These are phyloP conservation scores for Bedellia somnulentella DNA, from an alignment of 2,888 invertebrate genomes.

Conservation along the genomic window DNA sequence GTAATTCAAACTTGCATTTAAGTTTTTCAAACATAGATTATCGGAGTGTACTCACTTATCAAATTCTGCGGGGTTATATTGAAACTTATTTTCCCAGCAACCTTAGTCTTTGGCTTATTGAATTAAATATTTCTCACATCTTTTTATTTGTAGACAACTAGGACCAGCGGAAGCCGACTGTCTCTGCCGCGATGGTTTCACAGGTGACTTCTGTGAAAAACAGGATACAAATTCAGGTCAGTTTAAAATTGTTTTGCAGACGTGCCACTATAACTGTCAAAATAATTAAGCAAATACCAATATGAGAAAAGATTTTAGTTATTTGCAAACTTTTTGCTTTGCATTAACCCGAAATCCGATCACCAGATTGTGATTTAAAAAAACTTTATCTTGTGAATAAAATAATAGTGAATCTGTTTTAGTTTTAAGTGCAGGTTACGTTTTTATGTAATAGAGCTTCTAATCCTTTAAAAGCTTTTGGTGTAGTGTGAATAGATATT, in stretches of 20 bases:
- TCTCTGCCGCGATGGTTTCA: slow-evolving; percentile 67
- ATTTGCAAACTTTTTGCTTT: neutral
- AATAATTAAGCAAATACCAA: neutral
- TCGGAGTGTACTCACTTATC: too few relatives aligned
- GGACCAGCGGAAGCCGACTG: slow-evolving; percentile 76
- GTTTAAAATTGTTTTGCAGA: too few relatives aligned
- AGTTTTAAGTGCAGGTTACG: too few relatives aligned
- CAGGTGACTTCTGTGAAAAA: slow-evolving; percentile 71
- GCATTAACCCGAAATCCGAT: neutral
- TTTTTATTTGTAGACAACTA: slow-evolving; percentile 64
- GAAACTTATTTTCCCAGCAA: too few relatives aligned
- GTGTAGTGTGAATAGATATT: neutral
- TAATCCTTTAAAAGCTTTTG: neutral
- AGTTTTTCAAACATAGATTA: too few relatives aligned
- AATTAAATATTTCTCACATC: too few relatives aligned
- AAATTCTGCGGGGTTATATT: too few relatives aligned
- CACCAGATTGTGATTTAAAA: neutral
- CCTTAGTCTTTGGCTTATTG: too few relatives aligned
- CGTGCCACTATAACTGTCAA: neutral
- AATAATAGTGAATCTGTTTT: neutral
- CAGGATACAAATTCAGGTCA: slow-evolving; percentile 51
- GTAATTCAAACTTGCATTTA: too few relatives aligned
- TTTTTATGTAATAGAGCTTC: neutral
- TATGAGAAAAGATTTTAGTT: neutral
- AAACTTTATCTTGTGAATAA: neutral